Base-by-base conservation (phyloP, 2,113 vertebrate species). In the Hirundichthys speculiger region DNA sequence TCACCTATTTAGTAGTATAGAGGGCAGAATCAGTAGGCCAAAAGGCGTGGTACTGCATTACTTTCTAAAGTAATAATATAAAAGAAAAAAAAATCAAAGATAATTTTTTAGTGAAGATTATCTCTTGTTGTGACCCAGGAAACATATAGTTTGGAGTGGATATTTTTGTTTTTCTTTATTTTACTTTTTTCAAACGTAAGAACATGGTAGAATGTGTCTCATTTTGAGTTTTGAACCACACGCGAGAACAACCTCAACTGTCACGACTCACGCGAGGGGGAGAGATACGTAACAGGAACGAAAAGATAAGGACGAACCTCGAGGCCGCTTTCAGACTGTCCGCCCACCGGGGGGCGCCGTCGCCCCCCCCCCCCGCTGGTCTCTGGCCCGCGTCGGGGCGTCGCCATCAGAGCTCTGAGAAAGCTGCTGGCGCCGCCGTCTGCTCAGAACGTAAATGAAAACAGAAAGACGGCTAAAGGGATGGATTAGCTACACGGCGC, bases 61-160 rank as follows among this genome's bases (percentile, higher is more conserved):
- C 80, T 85, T 89, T 85, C 82, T 68, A 85, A 90, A 90, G 74
- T 86, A 87, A 90, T 85, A 92, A 85, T 90, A 85, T 82, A 73
- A 74, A 71, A 79, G 41, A 73, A 49, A 79, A 43, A 73, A 49
- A 72, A 79, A 85, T 73, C 60, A 71, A 73, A 66, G 76, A 61
- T 71, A 41, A 73, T 25, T 71, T 25, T 71, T 83, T 88, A 85
- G 84, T 82, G 66, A 84, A 82, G 60, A 79, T 88, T 69, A 80
- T 86, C 72, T 91, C 64, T 86, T 90, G 87, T 89, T 87, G 88
- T 91, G 83, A 88, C 77, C 86, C 84, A 85, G 84, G 88, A 89
- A 83, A 78, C 83, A 80, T 80, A 81, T 90, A 90, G 91, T 88
- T 92, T 92, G 88, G 92, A 92, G 91, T 92, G 90, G 77, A 90